Percentiles rank a stretch among this genome's conserved stretches.
phyloP scores from a whole-genome alignment of 2,888 invertebrate species.

The Melolontha melolontha region DNA sequence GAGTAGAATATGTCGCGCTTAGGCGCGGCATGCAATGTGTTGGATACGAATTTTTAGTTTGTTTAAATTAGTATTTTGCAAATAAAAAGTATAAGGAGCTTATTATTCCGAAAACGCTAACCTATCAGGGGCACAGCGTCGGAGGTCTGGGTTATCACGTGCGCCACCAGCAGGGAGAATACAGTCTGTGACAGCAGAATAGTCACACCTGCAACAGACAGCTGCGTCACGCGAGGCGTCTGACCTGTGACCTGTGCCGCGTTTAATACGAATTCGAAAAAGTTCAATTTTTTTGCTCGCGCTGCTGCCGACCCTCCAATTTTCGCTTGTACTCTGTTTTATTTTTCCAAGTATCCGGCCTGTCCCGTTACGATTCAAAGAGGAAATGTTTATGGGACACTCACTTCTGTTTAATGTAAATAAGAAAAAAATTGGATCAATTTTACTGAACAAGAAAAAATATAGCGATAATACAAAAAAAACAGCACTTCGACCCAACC shows the following conservation, averaged over 20 bases:
- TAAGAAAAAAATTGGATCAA: slow-evolving; percentile 5
- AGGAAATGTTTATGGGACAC: slow-evolving; percentile 64
- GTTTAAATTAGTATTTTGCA: slow-evolving; percentile 54
- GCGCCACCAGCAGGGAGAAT: slow-evolving; percentile 98
- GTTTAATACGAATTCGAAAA: slow-evolving; percentile 39
- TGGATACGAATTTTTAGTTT: slow-evolving; percentile 19
- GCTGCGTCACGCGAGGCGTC: slow-evolving; percentile 65
- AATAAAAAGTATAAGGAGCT: slow-evolving; percentile 55
- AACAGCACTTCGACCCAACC: slow-evolving; percentile 54
- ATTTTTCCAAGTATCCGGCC: slow-evolving; percentile 64
- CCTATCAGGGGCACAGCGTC: slow-evolving; percentile 99
- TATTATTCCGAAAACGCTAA: slow-evolving; percentile 64
- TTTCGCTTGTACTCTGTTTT: slow-evolving; percentile 40
- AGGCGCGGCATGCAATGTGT: slow-evolving; percentile 52
- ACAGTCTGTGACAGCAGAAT: slow-evolving; percentile 99
- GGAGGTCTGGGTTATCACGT: slow-evolving; percentile 99
- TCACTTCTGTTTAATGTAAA: slow-evolving; percentile 45
- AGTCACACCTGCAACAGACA: slow-evolving; percentile 95
- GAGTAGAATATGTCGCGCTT: slow-evolving; percentile 50
- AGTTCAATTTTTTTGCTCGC: slow-evolving; percentile 40
- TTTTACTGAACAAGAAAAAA: no score
- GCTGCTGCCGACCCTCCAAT: slow-evolving; percentile 52
- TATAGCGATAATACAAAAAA: slow-evolving; percentile 43
- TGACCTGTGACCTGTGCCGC: slow-evolving; percentile 66
- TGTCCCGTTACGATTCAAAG: slow-evolving; percentile 63